Percentiles rank a stretch among this genome's conserved stretches.
Conservation (phyloP, 2,797 vertebrate genomes). For the Enteromius trimaculatus region DNA sequence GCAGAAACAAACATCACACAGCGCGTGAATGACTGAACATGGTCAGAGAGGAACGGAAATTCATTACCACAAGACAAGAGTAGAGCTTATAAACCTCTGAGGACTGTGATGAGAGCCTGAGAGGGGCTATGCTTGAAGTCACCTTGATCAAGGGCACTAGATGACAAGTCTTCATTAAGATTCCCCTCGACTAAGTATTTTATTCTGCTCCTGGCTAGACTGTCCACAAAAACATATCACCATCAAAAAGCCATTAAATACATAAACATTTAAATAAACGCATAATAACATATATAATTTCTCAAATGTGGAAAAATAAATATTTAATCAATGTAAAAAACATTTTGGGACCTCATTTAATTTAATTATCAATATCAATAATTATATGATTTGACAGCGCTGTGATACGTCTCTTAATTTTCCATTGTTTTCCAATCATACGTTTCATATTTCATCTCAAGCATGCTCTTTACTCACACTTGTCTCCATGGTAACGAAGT, state of each 20-base stretch:
- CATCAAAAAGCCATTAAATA: not conserved
- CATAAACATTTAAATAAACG: not conserved
- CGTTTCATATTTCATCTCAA: not conserved
- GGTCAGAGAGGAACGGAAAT: conserved; percentile 2
- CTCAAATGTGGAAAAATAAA: not conserved
- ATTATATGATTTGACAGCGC: not conserved
- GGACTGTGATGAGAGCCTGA: conserved; percentile 1
- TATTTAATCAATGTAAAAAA: not conserved
- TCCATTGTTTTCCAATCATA: not conserved
- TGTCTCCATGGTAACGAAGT: not conserved
- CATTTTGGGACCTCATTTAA: not conserved
- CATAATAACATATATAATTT: not conserved
- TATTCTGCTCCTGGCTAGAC: not conserved
- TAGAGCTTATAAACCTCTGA: conserved; percentile 9
- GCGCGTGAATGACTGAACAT: conserved; percentile 16
- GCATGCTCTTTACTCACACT: not conserved
- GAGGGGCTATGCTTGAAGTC: conserved; percentile 11
- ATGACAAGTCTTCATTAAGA: conserved; percentile 37
- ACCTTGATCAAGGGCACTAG: conserved; percentile 36
- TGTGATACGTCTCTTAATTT: not conserved
- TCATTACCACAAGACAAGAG: conserved; percentile 32
- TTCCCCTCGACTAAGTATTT: conserved; percentile 1
- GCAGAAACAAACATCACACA: not conserved
- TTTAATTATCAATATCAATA: not conserved
- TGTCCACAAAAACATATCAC: not conserved